A percentile compares a stretch with the other conserved stretches of the same genome.
phyloP scores from a whole-genome alignment of 1,140 invertebrate genomes.

The Macrosteles quadrilineatus region DNA sequence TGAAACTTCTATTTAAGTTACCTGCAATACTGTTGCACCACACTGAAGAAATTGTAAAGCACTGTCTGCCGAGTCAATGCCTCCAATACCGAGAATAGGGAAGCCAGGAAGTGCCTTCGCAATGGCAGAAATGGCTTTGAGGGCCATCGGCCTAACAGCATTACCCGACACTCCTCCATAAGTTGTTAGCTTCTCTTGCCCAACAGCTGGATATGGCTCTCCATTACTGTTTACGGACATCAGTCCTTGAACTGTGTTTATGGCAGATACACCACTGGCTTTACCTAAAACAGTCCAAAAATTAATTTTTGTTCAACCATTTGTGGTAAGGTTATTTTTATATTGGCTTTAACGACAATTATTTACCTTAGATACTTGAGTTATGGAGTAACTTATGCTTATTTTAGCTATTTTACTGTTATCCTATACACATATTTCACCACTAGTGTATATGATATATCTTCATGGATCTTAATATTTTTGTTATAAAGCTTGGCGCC shows the following conservation, averaged over 20 bases:
- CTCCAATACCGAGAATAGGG: conserved; percentile 92
- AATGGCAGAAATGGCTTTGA: conserved; percentile 87
- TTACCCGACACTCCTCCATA: conserved; percentile 97
- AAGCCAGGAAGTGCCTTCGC: conserved; percentile 81
- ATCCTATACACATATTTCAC: too few species aligned
- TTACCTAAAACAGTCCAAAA: conserved; percentile 60
- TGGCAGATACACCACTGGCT: conserved; percentile 93
- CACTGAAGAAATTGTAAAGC: conserved; percentile 91
- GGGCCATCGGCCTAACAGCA: conserved; percentile 89
- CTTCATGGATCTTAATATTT: too few species aligned
- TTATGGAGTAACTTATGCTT: too few species aligned
- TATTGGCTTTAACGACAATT: not conserved
- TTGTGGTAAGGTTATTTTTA: not conserved
- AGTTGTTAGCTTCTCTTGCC: conserved; percentile 78
- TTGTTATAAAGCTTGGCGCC: too few species aligned
- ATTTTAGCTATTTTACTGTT: too few species aligned
- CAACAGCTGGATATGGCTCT: conserved; percentile 89
- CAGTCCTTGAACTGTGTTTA: conserved; percentile 93
- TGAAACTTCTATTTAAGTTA: too few species aligned
- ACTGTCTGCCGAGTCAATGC: conserved; percentile 94
- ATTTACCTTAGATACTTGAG: too few species aligned
- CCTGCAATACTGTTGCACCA: conserved; percentile 89
- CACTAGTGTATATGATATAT: too few species aligned
- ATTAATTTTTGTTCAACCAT: too few species aligned
- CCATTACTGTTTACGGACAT: conserved; percentile 84